A percentile compares a stretch with the other conserved stretches of the same genome.
These are phyloP conservation scores for Helicoverpa zea DNA, from an alignment of 1,140 invertebrate genomes.

Conservation along the genomic window DNA sequence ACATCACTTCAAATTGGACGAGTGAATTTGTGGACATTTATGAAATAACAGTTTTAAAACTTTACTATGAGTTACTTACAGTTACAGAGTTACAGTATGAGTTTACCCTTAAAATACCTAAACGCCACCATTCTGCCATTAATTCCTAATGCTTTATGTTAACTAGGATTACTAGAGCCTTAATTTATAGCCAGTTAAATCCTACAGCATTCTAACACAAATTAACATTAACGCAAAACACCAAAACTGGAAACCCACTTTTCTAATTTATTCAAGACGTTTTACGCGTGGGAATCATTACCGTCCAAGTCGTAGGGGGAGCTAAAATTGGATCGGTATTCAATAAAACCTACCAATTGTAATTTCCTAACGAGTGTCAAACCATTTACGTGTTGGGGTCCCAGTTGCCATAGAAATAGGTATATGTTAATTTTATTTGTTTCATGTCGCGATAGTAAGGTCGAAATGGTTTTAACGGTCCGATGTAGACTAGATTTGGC, in stretches of 20 bases:
- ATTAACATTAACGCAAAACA: constrained; percentile 10
- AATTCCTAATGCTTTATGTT: not conserved
- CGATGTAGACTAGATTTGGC: constrained; percentile 21
- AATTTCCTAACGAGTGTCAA: constrained; percentile 16
- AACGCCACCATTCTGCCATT: no score
- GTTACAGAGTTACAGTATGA: no score
- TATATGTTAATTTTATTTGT: constrained; percentile 40
- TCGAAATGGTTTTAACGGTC: constrained; percentile 41
- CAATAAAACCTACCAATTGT: constrained; percentile 1
- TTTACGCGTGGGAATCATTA: constrained; percentile 29
- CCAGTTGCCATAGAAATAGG: constrained; percentile 47
- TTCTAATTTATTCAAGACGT: constrained; percentile 28
- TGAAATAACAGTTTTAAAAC: no score
- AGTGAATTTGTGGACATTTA: no score
- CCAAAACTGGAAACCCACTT: constrained; percentile 12
- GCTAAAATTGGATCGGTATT: not conserved
- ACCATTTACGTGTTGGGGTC: constrained; percentile 21
- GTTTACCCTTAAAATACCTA: no score
- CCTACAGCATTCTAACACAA: not conserved
- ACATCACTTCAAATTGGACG: no score
- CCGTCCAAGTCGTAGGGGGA: constrained; percentile 4
- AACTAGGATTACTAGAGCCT: constrained; percentile 2
- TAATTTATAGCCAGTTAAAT: not conserved
- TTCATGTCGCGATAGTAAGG: constrained; percentile 36
- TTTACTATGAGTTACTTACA: no score